A percentile compares a stretch with the other conserved stretches of the same genome.
Evolutionary conservation across 2,113 vertebrate species (phyloP).

Genomic region (Microcebus ravelobensis): DNA sequence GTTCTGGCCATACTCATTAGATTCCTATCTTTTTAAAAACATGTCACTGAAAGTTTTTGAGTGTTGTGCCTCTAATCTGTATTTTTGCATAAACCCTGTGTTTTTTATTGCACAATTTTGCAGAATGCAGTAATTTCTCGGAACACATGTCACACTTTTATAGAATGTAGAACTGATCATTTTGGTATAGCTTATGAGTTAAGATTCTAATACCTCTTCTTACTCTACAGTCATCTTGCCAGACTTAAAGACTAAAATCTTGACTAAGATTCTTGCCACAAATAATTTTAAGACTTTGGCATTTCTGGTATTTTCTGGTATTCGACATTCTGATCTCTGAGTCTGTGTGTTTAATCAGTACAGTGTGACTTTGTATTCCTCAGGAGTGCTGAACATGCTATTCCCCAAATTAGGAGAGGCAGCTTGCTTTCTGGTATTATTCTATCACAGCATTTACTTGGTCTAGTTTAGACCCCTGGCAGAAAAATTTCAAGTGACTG

Average conservation of each 20-base stretch:
- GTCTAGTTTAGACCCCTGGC: background rate
- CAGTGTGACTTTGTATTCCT: background rate
- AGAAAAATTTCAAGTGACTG: background rate
- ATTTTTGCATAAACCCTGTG: background rate
- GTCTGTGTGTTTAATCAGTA: background rate
- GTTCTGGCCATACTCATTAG: background rate
- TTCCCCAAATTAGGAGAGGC: background rate
- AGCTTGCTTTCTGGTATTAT: background rate
- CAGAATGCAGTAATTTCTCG: background rate
- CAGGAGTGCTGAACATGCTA: background rate
- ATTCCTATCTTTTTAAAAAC: background rate
- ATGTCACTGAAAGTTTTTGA: background rate
- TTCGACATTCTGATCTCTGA: background rate
- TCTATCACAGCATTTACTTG: background rate
- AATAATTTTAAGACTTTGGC: background rate
- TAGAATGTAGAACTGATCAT: background rate
- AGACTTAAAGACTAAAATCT: background rate
- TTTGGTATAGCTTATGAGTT: background rate
- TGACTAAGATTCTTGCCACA: background rate
- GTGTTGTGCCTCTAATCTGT: background rate
- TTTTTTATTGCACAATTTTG: background rate
- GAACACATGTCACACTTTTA: background rate
- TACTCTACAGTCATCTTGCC: background rate
- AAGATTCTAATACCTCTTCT: background rate
- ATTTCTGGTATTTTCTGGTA: constrained; percentile 16